These are phyloP conservation scores for Parnassius smintheus DNA, from an alignment of 2,888 invertebrate species.

Conservation along the genomic window DNA sequence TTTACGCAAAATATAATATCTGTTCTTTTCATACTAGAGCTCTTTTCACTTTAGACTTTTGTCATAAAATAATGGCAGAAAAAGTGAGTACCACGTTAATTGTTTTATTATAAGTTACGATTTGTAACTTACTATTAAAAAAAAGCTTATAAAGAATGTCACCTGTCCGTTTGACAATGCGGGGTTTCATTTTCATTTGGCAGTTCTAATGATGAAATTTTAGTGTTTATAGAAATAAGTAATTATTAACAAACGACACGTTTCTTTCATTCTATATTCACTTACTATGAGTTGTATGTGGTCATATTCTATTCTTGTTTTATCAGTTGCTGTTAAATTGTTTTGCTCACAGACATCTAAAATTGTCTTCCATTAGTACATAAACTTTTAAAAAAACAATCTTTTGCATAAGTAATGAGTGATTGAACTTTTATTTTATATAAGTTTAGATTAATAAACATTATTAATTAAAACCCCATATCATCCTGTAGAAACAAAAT, in stretches of 20 bases:
- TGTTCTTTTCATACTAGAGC: neutral
- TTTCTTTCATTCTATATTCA: conserved; percentile 1
- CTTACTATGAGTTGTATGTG: conserved; percentile 13
- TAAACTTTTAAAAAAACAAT: too few relatives aligned
- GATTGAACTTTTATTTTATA: too few relatives aligned
- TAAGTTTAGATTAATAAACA: too few relatives aligned
- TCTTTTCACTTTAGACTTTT: conserved; percentile 19
- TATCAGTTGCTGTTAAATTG: too few relatives aligned
- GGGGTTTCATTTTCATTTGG: conserved; percentile 20
- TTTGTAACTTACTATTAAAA: neutral
- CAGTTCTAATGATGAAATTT: conserved; percentile 19
- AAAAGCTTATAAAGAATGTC: conserved; percentile 13
- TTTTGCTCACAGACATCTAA: too few relatives aligned
- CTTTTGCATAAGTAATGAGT: too few relatives aligned
- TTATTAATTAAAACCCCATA: too few relatives aligned
- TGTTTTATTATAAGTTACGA: neutral
- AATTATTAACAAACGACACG: neutral
- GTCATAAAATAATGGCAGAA: conserved; percentile 48
- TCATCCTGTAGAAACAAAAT: too few relatives aligned
- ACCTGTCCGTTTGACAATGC: conserved; percentile 23
- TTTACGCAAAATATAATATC: neutral
- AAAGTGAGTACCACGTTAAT: conserved; percentile 44
- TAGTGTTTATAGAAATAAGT: conserved; percentile 18
- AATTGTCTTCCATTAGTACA: too few relatives aligned
- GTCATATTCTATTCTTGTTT: neutral